phyloP scores from a whole-genome alignment of 2,113 vertebrate genomes.

The Mystacornis crossleyi region DNA sequence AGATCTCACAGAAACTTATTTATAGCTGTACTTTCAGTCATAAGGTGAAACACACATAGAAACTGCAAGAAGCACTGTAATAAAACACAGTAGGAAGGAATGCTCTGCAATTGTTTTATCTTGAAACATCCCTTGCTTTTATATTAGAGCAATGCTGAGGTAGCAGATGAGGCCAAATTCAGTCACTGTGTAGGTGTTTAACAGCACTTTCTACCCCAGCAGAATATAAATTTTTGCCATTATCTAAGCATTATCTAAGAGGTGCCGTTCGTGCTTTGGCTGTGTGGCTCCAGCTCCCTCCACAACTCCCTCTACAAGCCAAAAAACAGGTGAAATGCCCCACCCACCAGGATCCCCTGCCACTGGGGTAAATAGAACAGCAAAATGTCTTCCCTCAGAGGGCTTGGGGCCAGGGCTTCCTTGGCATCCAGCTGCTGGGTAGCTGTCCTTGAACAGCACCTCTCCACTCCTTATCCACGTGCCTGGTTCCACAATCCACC shows the following conservation, averaged over 20 bases:
- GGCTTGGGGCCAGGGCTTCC: neutral
- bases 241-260: neutral
- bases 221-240: neutral
- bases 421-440: neutral
- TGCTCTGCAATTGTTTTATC: neutral
- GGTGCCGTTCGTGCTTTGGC: neutral
- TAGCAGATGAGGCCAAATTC: neutral
- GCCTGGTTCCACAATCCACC: neutral
- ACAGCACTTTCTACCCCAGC: neutral
- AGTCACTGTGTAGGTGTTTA: neutral
- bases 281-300: neutral
- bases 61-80: neutral
- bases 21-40: neutral
- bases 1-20: neutral
- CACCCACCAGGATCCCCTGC: accelerated
- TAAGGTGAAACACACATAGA: neutral
- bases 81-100: neutral
- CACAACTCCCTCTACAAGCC: neutral
- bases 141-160: neutral
- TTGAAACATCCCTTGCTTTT: neutral
- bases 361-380: neutral
- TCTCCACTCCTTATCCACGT: accelerated
- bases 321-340: neutral
- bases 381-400: neutral
- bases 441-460: neutral